Base-by-base conservation (phyloP, 92 coral and sea anemone genomes). In the Zoanthus sansibaricus region DNA sequence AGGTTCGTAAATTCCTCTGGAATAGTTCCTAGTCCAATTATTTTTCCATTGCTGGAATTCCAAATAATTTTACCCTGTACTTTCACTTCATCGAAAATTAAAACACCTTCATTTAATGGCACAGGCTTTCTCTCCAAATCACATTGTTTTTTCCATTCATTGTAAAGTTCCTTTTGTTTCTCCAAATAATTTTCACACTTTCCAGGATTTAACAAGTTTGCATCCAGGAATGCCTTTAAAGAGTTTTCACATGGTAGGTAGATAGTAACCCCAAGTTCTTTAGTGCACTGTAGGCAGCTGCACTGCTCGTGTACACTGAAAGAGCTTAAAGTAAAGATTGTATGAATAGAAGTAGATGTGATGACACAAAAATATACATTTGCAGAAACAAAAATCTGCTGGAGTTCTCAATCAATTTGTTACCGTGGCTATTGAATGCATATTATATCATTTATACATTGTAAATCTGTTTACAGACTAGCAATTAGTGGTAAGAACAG, bases 241-340 rank as follows among this genome's bases (percentile, higher is more conserved):
- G 84, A 69, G 78, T 83, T 89, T 72, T 75, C 72, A 76, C 91
- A 89, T 10, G 91, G 91, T 76, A 83, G 25, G 31, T 82, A 59
- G 0, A 25, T 42, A 82, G 77, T 25, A 83, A 51, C 17, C 88
- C 92, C 16, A 89, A 76, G 54, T 67, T 76, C 25, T 82, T 73
- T 49, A 82, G 66, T 61, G 91, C 83, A 47, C 77, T 59, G 76
- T 72, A 88, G 62, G 91, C 91, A 64, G 87, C 88, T 47, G 91
- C 88, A 18, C 84, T 75, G 37, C 85, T 89, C 62, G 88, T 66
- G 62, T 89, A 89, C 32, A 89, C 67, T 59, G 88, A 86, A 48
- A 89, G 77, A 64, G 91, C 88, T 89, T 75, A 84, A 51, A 69
- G 79, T 42, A 78, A 87, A 1, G 18, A 78, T 70, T 66, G 54